A percentile compares a stretch with the other conserved stretches of the same genome.
phyloP scores from a whole-genome alignment of 2,888 invertebrate genomes.

The Hirtodrosophila duncani region DNA sequence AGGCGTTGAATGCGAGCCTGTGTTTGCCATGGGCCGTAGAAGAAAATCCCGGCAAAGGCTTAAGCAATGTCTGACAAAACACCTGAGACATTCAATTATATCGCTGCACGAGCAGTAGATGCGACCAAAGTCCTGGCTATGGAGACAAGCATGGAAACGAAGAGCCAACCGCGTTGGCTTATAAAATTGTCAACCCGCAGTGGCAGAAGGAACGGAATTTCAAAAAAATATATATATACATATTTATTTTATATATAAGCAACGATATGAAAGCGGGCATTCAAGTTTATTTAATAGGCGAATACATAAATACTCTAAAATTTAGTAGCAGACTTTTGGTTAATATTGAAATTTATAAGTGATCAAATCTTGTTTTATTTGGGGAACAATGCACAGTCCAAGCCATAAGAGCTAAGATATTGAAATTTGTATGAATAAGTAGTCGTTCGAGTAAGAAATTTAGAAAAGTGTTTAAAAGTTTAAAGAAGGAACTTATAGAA shows the following conservation, averaged over 20 bases:
- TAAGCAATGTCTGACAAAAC: slow-evolving; percentile 77
- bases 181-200: slow-evolving; percentile 62
- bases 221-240: slow-evolving; percentile 14
- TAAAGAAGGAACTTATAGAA: no score
- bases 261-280: neutral
- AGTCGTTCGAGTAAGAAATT: no score
- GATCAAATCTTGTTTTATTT: no score
- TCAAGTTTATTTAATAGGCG: neutral
- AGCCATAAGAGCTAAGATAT: no score
- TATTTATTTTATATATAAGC: slow-evolving; percentile 16
- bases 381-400: no score
- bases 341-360: no score
- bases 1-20: slow-evolving; percentile 3
- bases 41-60: slow-evolving; percentile 76
- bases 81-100: slow-evolving; percentile 77
- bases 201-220: slow-evolving; percentile 18
- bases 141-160: slow-evolving; percentile 8
- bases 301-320: no score
- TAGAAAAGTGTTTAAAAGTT: no score
- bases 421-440: no score
- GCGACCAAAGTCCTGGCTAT: slow-evolving; percentile 2
- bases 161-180: slow-evolving; percentile 37
- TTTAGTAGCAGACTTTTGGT: no score
- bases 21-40: slow-evolving; percentile 5
- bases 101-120: slow-evolving; percentile 41